Conservation (phyloP, 30 jellyfish, hydroid and myxozoan species). For the Aurelia aurita complex sp. Pacific region DNA sequence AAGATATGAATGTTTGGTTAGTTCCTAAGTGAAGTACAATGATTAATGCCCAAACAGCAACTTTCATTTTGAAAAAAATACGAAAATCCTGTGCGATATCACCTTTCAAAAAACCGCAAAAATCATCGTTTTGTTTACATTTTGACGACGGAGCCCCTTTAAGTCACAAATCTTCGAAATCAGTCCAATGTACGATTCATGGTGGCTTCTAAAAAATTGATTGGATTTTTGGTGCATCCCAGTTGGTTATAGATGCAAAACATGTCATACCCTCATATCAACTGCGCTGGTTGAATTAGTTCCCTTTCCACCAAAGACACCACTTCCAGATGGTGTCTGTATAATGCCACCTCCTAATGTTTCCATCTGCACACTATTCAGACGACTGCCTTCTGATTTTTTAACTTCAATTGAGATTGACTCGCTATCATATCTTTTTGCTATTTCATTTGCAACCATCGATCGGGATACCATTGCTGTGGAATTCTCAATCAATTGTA, state of each 20-base stretch:
- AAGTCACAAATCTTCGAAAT: too few species aligned
- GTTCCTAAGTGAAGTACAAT: too few species aligned
- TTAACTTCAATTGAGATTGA: conserved; percentile 37
- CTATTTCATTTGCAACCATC: conserved; percentile 36
- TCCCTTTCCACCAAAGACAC: conserved; percentile 12
- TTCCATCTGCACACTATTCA: conserved; percentile 5
- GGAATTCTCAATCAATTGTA: conserved; percentile 18
- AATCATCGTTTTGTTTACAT: too few species aligned
- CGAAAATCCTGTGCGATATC: too few species aligned
- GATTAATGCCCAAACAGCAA: too few species aligned
- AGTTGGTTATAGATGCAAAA: background rate
- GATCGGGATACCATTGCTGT: conserved; percentile 28
- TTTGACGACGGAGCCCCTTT: too few species aligned
- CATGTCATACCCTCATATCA: conserved; percentile 12
- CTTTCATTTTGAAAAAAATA: too few species aligned
- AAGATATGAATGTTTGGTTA: too few species aligned
- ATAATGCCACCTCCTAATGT: conserved; percentile 36
- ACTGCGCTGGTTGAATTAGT: conserved; percentile 16
- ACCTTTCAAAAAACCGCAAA: too few species aligned
- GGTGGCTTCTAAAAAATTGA: too few species aligned
- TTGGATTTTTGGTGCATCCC: too few species aligned
- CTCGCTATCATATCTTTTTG: conserved; percentile 24
- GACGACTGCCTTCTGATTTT: conserved; percentile 28
- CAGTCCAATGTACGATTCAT: too few species aligned
- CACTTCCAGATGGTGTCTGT: conserved; percentile 38